Conservation (phyloP, 1,140 invertebrate genomes). For the Drusus annulatus region DNA sequence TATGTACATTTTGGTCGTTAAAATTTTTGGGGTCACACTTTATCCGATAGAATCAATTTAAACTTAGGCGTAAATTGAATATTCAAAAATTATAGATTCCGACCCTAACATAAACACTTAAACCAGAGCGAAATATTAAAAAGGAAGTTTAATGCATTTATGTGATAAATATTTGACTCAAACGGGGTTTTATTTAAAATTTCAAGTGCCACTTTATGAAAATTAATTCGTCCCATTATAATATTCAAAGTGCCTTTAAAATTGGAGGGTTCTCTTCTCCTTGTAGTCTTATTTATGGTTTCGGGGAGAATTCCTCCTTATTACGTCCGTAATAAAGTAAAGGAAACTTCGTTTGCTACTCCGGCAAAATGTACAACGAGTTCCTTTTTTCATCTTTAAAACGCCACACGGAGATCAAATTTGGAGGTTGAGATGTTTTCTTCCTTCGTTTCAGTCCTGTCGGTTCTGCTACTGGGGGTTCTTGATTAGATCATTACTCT, state of each 20-base stretch:
- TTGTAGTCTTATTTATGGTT: slow-evolving; percentile 36
- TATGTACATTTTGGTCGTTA: too few relatives aligned
- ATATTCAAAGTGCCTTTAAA: slow-evolving; percentile 33
- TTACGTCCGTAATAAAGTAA: slow-evolving; percentile 28
- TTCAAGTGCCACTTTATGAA: slow-evolving; percentile 35
- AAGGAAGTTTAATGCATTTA: slow-evolving; percentile 22
- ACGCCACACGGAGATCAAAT: slow-evolving; percentile 28
- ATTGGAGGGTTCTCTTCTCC: slow-evolving; percentile 8
- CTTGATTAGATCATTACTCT: slow-evolving; percentile 15
- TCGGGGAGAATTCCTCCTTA: slow-evolving; percentile 18
- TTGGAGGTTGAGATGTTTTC: slow-evolving; percentile 19
- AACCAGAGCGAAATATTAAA: slow-evolving; percentile 6
- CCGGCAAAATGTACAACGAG: slow-evolving; percentile 11
- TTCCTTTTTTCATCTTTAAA: slow-evolving; percentile 17
- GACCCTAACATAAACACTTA: slow-evolving; percentile 12
- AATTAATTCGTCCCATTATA: slow-evolving; percentile 38
- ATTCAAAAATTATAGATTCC: slow-evolving; percentile 25
- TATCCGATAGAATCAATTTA: background rate
- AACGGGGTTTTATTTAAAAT: slow-evolving; percentile 32
- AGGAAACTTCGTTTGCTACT: slow-evolving; percentile 28
- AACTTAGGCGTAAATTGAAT: slow-evolving; percentile 14
- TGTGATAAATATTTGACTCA: slow-evolving; percentile 26
- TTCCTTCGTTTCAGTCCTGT: background rate
- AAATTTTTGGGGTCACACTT: too few relatives aligned
- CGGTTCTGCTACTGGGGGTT: background rate